Base-by-base conservation (phyloP, 2,888 invertebrate genomes). In the Globia sparganii region DNA sequence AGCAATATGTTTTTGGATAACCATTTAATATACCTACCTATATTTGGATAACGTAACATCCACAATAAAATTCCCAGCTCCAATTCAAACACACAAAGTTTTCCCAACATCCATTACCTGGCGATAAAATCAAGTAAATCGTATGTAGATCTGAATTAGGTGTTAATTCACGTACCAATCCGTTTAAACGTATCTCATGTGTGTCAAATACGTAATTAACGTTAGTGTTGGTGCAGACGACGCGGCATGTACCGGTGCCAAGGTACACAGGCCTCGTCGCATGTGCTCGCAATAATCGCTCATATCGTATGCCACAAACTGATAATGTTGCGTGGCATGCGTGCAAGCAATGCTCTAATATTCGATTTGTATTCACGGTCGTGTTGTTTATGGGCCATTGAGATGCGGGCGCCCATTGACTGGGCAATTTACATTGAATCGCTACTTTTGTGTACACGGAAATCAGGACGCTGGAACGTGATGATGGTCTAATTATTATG, bases 311-410 rank as follows among this genome's bases (percentile, higher is more conserved):
- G 90, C 89, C 88, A 83, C 89, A 87, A 91, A 88, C 92, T 91
- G 93, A 94, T 94, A 94, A 93, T 93, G 92, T 92, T 91, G 91
- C 91, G 89, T 88, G 80, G 87, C 89, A 87, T 92, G 91, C 90
- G 90, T 86, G 88, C 89, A 81, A 81, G 86, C 92, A 92, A 89
- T 91, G 93, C 93, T 93, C 94, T 96, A 96, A 96, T 96, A 94
- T 94, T 94, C 96, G 94, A 95, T 96, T 95, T 95, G 95, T 96
- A 96, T 95, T 96, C 96, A 95, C 94, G 91, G 93, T 92, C 91
- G 94, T 93, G 93, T 95, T 96, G 95, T 96, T 96, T 96, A 96
- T 95, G 91, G 94, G 90, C 95, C 93, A 95, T 95, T 94, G 95
- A 94, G 94, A 94, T 94, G 93, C 92, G 95, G 92, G 92, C 92